phyloP scores from a whole-genome alignment of 1,140 invertebrate genomes.

The Drosophila pandora region DNA sequence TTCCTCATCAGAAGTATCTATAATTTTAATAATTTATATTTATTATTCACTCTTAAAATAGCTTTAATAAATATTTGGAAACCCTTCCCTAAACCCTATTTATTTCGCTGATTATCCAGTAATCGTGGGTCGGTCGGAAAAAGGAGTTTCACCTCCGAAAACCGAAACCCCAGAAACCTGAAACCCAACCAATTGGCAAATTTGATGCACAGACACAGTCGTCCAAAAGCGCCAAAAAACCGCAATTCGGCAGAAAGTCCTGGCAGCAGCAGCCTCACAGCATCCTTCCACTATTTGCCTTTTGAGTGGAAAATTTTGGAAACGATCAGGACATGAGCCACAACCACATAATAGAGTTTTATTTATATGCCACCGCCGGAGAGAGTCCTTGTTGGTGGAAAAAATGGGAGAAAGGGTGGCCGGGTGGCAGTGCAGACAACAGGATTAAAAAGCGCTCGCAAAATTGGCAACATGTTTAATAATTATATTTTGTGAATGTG shows the following conservation, averaged over 20 bases:
- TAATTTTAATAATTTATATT: too few species aligned
- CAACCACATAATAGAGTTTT: constrained; percentile 78
- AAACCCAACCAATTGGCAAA: constrained; percentile 35
- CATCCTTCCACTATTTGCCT: constrained; percentile 1
- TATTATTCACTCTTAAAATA: too few species aligned
- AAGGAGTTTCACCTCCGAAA: not conserved
- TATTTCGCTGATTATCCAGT: constrained; percentile 15
- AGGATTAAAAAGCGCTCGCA: constrained; percentile 81
- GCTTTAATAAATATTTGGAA: not conserved
- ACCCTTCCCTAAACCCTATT: not conserved
- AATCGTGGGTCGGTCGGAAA: not conserved
- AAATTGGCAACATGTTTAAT: constrained; percentile 82
- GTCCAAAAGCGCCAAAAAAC: constrained; percentile 22
- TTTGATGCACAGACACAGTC: constrained; percentile 25
- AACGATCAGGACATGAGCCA: constrained; percentile 71
- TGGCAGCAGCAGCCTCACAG: not conserved
- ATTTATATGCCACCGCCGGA: constrained; percentile 37
- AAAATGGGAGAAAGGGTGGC: constrained; percentile 9
- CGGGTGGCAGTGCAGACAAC: constrained; percentile 60
- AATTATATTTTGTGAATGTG: constrained; percentile 81
- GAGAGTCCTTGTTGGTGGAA: not conserved
- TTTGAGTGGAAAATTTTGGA: constrained; percentile 54
- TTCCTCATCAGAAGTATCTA: too few species aligned
- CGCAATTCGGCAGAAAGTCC: constrained; percentile 31
- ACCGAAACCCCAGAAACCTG: constrained; percentile 8